Evolutionary conservation across 2,888 invertebrate genomes (phyloP), one percentile per base, ranked within the genome.

Genomic region (Oligia strigilis): DNA sequence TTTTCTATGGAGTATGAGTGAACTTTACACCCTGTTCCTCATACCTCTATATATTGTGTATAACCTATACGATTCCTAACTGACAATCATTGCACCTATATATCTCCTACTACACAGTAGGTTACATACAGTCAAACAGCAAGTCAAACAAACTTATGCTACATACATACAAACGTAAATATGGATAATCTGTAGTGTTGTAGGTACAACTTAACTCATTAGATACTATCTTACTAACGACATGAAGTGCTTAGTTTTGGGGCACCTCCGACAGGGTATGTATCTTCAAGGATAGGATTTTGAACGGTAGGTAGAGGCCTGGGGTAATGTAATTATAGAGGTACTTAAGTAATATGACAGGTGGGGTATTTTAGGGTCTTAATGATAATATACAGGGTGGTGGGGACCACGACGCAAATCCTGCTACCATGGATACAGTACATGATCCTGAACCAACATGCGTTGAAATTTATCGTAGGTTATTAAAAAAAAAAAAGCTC

Each of bases 201-300:
- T 85, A 43, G 43, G 43, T 43, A 69, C 75, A 84, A 84, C 85
- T 84, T 76, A 74, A 78, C 85, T 84, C 81, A 84, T 84, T 85
- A 84, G 71, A 81, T 84, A 49, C n/a, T 78, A 85, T 84, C 78
- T 76, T 49, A 67, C 64, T 81, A 83, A 80, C 66, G 73, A 80
- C 49, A 81, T 78, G 71, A 67, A 74, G 65, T 70, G 46, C 62
- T 71, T 73, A 81, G 85, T 84, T 72, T 85, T 40, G 81, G 64
- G 64, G 46, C 11, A 64, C 70, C 78, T 81, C 73, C 73, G 73
- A 58, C 49, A 72, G 49, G n/a, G 70, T 43, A 29, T 23, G 40
- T 75, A 70, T 75, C 67, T 75, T 67, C 11, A 43, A 43, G 74
- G 58, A 55, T 55, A 40, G 36, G 9, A 14, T 40, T 77, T 77